A percentile compares a stretch with the other conserved stretches of the same genome.
Evolutionary conservation across 2,113 vertebrate species (phyloP).

Genomic region (Perccottus glenii): DNA sequence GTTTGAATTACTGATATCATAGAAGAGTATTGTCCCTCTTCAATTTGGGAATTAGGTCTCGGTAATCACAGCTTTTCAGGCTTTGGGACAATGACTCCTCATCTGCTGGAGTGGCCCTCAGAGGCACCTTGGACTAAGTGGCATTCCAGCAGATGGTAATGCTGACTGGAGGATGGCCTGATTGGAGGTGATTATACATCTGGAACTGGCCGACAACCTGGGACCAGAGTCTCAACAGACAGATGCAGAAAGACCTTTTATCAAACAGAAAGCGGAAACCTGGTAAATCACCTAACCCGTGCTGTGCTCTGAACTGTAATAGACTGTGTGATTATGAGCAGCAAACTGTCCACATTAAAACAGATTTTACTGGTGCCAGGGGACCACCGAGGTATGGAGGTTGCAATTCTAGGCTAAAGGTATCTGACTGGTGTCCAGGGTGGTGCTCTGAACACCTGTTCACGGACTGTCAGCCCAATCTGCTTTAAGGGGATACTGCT

Average conservation of each 20-base stretch:
- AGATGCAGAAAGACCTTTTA: conserved; percentile 17
- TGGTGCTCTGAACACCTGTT: conserved; percentile 28
- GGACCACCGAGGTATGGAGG: not conserved
- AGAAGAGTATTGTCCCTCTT: not conserved
- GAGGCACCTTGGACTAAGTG: conserved; percentile 31
- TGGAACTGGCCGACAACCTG: conserved; percentile 33
- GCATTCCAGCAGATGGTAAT: conserved; percentile 45
- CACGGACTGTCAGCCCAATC: conserved; percentile 23
- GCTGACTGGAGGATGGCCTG: conserved; percentile 40
- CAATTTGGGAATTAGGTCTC: not conserved
- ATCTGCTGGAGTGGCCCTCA: conserved; percentile 19
- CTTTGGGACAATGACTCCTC: conserved; percentile 10
- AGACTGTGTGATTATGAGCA: conserved; percentile 21
- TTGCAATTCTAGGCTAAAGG: conserved; percentile 18
- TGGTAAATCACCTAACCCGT: conserved; percentile 2
- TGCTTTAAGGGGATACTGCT: conserved; percentile 7
- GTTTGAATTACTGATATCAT: conserved; percentile 3
- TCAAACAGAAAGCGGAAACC: conserved; percentile 21
- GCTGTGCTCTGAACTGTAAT: conserved; percentile 27
- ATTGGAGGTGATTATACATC: conserved; percentile 52
- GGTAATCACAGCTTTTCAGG: conserved; percentile 24
- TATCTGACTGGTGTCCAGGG: conserved; percentile 16
- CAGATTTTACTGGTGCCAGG: conserved; percentile 11
- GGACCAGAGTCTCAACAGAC: conserved; percentile 12
- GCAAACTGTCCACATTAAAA: conserved; percentile 19